Conservation (phyloP, 2,797 vertebrate genomes). For the Acanthurus tractus region DNA sequence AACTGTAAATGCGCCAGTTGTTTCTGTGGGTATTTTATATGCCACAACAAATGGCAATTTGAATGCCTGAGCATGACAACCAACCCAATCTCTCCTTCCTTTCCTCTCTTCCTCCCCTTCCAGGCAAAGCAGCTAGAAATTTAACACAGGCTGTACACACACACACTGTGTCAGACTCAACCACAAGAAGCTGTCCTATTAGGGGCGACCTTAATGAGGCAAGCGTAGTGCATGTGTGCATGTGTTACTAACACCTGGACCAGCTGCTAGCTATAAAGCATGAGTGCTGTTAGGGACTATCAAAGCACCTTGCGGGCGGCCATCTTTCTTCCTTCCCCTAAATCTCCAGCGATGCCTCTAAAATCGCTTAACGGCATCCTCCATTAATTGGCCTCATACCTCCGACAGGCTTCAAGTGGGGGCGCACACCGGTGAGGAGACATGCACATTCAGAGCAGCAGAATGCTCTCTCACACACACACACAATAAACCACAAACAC, state of each 20-base stretch:
- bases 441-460: slow-evolving; percentile 33
- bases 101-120: slow-evolving; percentile 53
- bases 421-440: slow-evolving; percentile 24
- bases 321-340: slow-evolving; percentile 76
- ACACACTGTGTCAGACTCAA: slow-evolving; percentile 57
- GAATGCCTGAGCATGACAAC: slow-evolving; percentile 71
- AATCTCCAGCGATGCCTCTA: slow-evolving; percentile 73
- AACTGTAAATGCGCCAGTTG: slow-evolving; percentile 73
- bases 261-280: slow-evolving; percentile 79
- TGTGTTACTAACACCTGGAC: slow-evolving; percentile 77
- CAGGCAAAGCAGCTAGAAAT: slow-evolving; percentile 47
- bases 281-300: slow-evolving; percentile 72
- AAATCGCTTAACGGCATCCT: slow-evolving; percentile 80
- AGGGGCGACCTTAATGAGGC: slow-evolving; percentile 74
- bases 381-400: slow-evolving; percentile 73
- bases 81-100: slow-evolving; percentile 44
- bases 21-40: slow-evolving; percentile 72
- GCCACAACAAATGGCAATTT: slow-evolving; percentile 72
- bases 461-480: slow-evolving; percentile 55
- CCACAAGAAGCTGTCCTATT: slow-evolving; percentile 67
- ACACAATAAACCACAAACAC: slow-evolving; percentile 54
- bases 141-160: slow-evolving; percentile 62
- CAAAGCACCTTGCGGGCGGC: slow-evolving; percentile 75
- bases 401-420: slow-evolving; percentile 53
- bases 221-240: slow-evolving; percentile 53